A percentile compares a stretch with the other conserved stretches of the same genome.
These are phyloP conservation scores for Solenodon paradoxus DNA, from an alignment of 2,113 vertebrate species.

Conservation along the genomic window DNA sequence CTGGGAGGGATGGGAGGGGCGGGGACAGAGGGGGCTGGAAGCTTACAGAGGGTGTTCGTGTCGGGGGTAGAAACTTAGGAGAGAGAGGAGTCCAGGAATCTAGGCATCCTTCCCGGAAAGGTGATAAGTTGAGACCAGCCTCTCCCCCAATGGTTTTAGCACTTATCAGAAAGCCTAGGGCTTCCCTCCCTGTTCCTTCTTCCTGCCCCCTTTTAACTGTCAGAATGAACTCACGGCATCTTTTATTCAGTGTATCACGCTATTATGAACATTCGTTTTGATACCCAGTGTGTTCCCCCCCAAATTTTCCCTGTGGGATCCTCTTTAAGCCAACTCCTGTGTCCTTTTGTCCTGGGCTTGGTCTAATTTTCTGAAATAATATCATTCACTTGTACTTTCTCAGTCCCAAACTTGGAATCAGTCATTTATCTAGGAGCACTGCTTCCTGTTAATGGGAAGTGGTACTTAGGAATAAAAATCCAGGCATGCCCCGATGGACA, in stretches of 20 bases:
- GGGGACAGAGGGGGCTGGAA: no score
- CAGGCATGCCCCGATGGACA: no score
- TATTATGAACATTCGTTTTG: background rate
- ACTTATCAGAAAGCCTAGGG: background rate
- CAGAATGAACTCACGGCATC: background rate
- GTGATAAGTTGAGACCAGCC: background rate
- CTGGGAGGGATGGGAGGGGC: no score
- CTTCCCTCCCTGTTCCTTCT: no score
- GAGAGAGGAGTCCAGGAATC: background rate
- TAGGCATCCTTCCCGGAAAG: background rate
- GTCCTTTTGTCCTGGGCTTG: background rate
- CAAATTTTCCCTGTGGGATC: background rate
- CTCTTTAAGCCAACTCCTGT: background rate
- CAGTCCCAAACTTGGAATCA: background rate
- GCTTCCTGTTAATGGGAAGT: background rate
- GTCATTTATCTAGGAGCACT: background rate
- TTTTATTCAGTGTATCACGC: background rate
- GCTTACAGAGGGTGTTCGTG: background rate
- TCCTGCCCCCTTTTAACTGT: background rate
- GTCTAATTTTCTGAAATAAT: background rate
- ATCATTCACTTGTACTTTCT: background rate
- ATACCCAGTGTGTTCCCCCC: background rate
- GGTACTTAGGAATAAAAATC: background rate
- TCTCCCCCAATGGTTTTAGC: background rate
- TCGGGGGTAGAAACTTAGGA: background rate